Conservation (phyloP, 2,888 invertebrate genomes). For the Lepidonotus clava region DNA sequence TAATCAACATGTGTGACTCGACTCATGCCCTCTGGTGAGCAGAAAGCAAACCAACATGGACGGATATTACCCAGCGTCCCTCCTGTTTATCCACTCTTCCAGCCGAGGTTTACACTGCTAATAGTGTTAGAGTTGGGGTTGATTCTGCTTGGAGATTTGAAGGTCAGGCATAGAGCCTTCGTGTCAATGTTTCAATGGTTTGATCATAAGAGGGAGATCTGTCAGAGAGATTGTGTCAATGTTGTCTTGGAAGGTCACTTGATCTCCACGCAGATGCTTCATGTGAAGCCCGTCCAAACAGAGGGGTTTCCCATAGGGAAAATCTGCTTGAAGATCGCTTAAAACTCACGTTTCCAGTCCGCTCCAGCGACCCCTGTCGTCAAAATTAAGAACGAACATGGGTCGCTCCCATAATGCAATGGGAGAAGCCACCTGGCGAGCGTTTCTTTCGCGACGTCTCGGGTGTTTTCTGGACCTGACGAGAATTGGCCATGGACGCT, state of each 20-base stretch:
- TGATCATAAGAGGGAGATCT: too few species aligned
- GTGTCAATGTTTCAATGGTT: too few species aligned
- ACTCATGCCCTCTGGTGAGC: background rate
- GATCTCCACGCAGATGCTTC: too few species aligned
- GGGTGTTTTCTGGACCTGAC: conserved; percentile 17
- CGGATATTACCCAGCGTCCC: background rate
- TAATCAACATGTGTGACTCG: background rate
- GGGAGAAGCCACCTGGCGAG: background rate
- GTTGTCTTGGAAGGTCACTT: too few species aligned
- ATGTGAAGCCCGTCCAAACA: too few species aligned
- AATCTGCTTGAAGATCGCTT: background rate
- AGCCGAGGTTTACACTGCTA: too few species aligned
- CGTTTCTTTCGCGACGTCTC: background rate
- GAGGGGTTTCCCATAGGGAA: too few species aligned
- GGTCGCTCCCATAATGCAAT: conserved; percentile 6
- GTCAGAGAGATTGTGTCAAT: too few species aligned
- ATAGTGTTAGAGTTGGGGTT: too few species aligned
- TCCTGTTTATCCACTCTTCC: background rate
- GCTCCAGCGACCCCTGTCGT: background rate
- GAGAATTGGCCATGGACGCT: background rate
- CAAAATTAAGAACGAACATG: background rate
- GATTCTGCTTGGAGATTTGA: too few species aligned
- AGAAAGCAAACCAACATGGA: background rate
- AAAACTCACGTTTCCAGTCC: background rate
- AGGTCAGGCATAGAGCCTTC: too few species aligned